Percentiles rank a stretch among this genome's conserved stretches.
Conservation (phyloP, 2,113 vertebrate genomes). For the Nothobranchius kuhntae region DNA sequence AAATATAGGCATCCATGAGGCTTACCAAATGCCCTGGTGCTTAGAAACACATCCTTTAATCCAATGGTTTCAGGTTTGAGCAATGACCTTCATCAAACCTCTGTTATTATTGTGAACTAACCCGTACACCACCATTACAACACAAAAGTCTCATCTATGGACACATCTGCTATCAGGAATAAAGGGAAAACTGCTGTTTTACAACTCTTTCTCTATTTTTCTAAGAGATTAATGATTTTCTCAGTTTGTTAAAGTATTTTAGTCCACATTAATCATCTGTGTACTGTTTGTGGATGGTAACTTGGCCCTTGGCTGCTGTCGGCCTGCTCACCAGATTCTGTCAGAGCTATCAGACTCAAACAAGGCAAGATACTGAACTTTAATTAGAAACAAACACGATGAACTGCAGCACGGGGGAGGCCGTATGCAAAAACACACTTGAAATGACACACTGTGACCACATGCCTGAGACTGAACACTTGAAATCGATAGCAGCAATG, state of each 20-base stretch:
- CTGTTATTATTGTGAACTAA: background rate
- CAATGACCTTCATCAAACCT: slow-evolving; percentile 9
- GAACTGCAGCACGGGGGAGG: background rate
- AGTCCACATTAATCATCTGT: slow-evolving; percentile 2
- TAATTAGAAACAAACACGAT: slow-evolving; percentile 57
- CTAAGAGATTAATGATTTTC: background rate
- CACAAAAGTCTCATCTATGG: background rate
- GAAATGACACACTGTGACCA: background rate
- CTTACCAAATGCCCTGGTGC: slow-evolving; percentile 31
- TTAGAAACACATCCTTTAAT: slow-evolving; percentile 44
- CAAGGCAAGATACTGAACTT: slow-evolving; percentile 41
- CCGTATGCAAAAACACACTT: slow-evolving; percentile 8
- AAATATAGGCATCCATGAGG: slow-evolving; percentile 67
- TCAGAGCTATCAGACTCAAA: slow-evolving; percentile 21
- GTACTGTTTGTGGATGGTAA: background rate
- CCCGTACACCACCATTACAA: background rate
- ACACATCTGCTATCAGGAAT: background rate
- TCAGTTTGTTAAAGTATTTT: background rate
- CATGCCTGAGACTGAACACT: background rate
- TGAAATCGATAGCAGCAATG: background rate
- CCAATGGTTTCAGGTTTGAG: slow-evolving; percentile 42
- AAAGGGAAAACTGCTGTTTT: background rate
- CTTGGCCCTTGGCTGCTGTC: slow-evolving; percentile 4
- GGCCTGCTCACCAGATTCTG: slow-evolving; percentile 13
- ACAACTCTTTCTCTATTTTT: background rate